Conservation (phyloP, 2,113 vertebrate species). For the Hemiprocne comata region DNA sequence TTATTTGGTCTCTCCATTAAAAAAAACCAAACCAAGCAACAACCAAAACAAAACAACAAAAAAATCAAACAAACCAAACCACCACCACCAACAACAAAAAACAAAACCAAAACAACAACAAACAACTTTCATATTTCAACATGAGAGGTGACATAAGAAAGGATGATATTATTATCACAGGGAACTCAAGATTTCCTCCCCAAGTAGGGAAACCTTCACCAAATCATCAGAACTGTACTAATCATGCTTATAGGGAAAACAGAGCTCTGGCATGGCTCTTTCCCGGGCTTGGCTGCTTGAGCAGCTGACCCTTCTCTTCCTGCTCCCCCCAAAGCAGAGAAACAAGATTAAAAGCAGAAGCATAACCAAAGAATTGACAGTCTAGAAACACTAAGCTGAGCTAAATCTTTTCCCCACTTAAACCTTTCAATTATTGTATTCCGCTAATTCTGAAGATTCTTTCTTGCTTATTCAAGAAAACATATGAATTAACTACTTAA, state of each 20-base stretch:
- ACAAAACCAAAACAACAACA: too few species aligned
- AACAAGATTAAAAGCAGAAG: slow-evolving; percentile 70
- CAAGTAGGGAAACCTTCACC: neutral
- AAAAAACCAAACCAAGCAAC: neutral
- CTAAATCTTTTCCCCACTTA: slow-evolving; percentile 54
- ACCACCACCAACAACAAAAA: neutral
- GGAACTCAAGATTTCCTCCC: neutral
- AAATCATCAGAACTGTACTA: neutral
- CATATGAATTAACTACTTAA: slow-evolving; percentile 15
- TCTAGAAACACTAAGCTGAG: slow-evolving; percentile 52
- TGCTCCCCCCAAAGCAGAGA: slow-evolving; percentile 25
- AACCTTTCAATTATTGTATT: slow-evolving; percentile 59
- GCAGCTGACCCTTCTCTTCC: slow-evolving; percentile 50
- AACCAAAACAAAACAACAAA: too few species aligned
- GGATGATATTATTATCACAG: neutral
- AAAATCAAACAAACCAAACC: neutral
- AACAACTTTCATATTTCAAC: neutral
- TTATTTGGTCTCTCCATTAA: neutral
- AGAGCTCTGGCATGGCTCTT: neutral
- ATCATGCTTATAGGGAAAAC: neutral
- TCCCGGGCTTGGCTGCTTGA: neutral
- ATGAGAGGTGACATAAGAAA: neutral
- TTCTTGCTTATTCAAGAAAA: slow-evolving; percentile 48
- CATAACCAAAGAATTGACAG: slow-evolving; percentile 62
- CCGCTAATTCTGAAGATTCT: slow-evolving; percentile 46